Evolutionary conservation across 2,113 vertebrate genomes (phyloP).

Genomic region (Hemiprocne comata): DNA sequence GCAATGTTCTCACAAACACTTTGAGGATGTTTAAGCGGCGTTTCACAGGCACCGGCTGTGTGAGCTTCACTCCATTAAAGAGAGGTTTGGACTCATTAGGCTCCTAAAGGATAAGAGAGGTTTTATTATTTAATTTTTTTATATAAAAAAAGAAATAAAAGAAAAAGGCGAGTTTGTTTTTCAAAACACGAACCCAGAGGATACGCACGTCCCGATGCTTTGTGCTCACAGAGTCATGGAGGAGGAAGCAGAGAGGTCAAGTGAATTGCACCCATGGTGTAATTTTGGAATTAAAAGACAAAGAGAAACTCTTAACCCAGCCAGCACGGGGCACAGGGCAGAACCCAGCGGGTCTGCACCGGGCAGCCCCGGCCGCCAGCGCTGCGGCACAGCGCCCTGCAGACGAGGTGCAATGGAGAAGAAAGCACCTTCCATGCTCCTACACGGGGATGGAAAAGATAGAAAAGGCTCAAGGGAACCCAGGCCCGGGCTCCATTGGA

Average conservation of each 20-base stretch:
- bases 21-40: constrained; percentile 17
- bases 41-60: constrained; percentile 39
- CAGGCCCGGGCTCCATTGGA: accelerated
- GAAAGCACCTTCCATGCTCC: neutral
- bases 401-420: neutral
- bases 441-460: neutral
- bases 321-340: neutral
- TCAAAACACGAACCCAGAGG: neutral
- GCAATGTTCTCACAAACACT: constrained; percentile 73
- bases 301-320: neutral
- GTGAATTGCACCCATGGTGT: neutral
- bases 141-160: no score
- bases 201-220: accelerated
- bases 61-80: neutral
- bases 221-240: neutral
- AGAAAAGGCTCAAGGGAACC: neutral
- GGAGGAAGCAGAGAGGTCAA: neutral
- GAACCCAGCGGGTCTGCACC: neutral
- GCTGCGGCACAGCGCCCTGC: accelerated
- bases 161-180: neutral
- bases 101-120: neutral
- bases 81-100: neutral
- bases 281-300: neutral
- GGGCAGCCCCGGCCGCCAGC: neutral
- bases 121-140: no score